Percentiles rank a stretch among this genome's conserved stretches.
Evolutionary conservation across 2,888 invertebrate genomes (phyloP).

Genomic region (Panopea generosa): DNA sequence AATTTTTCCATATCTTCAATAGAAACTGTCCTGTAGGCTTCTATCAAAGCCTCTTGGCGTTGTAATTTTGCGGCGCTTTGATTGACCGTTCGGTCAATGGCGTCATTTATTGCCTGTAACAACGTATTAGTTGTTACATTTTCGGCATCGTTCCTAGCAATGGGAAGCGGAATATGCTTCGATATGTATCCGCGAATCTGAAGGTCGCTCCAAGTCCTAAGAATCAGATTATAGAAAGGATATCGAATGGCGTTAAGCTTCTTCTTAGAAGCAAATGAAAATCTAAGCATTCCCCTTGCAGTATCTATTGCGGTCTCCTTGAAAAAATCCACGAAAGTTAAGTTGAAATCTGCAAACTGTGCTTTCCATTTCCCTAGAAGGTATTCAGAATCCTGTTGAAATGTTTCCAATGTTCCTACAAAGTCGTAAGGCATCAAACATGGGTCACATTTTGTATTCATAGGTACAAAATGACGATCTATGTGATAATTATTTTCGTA

Average conservation of each 20-base stretch:
- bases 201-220: too few relatives aligned
- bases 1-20: constrained; percentile 57
- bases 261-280: constrained; percentile 47
- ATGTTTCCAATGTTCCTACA: constrained; percentile 70
- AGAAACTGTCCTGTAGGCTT: constrained; percentile 65
- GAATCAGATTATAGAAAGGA: too few relatives aligned
- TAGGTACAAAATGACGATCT: constrained; percentile 69
- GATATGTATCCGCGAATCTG: constrained; percentile 72
- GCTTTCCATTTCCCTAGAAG: constrained; percentile 54
- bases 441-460: constrained; percentile 65
- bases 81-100: constrained; percentile 33
- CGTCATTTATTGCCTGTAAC: constrained; percentile 40
- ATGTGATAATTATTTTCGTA: constrained; percentile 52
- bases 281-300: constrained; percentile 17
- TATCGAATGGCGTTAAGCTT: constrained; percentile 50
- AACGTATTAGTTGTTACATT: constrained; percentile 40
- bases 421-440: constrained; percentile 66
- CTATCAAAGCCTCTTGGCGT: constrained; percentile 63
- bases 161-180: constrained; percentile 60
- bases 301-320: constrained; percentile 60
- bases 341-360: constrained; percentile 52
- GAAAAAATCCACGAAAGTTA: constrained; percentile 66
- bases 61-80: constrained; percentile 53
- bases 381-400: constrained; percentile 61
- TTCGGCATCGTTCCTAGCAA: constrained; percentile 28